Percentiles rank a stretch among this genome's conserved stretches.
phyloP scores from a whole-genome alignment of 2,797 vertebrate species.

The Holocentrus rufus region DNA sequence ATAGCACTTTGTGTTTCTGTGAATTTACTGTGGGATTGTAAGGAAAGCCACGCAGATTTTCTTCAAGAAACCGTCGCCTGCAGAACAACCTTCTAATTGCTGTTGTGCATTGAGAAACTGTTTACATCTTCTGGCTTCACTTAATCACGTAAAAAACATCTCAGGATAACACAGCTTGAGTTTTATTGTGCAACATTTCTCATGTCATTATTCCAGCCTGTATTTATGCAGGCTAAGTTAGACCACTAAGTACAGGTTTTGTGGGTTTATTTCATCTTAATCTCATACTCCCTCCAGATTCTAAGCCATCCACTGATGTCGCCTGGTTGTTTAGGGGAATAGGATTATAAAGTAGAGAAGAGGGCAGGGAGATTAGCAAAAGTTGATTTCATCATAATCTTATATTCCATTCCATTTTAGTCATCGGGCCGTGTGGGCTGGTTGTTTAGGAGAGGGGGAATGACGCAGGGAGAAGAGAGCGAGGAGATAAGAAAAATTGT shows the following conservation, averaged over 20 bases:
- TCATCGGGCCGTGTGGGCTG: neutral
- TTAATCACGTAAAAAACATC: constrained; percentile 27
- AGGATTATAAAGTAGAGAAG: constrained; percentile 20
- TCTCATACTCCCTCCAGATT: constrained; percentile 7
- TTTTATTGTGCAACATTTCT: neutral
- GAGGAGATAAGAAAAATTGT: neutral
- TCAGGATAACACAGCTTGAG: constrained; percentile 38
- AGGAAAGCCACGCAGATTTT: constrained; percentile 12
- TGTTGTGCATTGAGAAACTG: constrained; percentile 14
- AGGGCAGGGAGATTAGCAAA: neutral
- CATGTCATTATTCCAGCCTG: constrained; percentile 15
- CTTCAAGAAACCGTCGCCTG: constrained; percentile 32
- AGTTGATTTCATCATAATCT: constrained; percentile 27
- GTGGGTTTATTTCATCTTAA: constrained; percentile 14
- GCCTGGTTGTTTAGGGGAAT: constrained; percentile 4
- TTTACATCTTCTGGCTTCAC: constrained; percentile 29
- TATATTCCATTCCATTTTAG: constrained; percentile 6
- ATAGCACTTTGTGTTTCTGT: constrained; percentile 23
- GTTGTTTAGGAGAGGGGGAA: neutral
- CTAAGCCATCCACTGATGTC: constrained; percentile 26
- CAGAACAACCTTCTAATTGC: constrained; percentile 40
- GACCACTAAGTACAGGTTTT: constrained; percentile 10
- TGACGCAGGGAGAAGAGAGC: neutral
- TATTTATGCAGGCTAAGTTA: constrained; percentile 35
- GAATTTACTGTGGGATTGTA: constrained; percentile 21